Conservation (phyloP, 2,113 vertebrate genomes). For the Lutjanus erythropterus region DNA sequence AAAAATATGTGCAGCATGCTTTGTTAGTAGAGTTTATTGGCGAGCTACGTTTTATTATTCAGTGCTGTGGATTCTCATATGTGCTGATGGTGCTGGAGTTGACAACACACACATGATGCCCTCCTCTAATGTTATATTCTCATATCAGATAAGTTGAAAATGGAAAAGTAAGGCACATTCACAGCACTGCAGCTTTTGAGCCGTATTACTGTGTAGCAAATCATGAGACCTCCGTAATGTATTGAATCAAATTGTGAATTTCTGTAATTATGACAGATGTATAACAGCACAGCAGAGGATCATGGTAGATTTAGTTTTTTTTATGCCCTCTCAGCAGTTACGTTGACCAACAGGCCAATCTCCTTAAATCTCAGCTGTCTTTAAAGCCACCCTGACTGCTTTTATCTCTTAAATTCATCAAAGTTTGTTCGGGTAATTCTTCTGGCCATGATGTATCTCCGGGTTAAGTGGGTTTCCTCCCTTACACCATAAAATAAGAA, state of each 20-base stretch:
- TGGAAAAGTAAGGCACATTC: not conserved
- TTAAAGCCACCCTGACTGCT: conserved; percentile 51
- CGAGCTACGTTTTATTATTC: not conserved
- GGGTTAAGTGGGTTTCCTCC: conserved; percentile 80
- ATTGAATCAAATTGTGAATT: conserved; percentile 18
- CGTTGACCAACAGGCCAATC: conserved; percentile 66
- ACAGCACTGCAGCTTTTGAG: not conserved
- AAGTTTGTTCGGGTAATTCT: conserved; percentile 75
- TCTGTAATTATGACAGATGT: conserved; percentile 31
- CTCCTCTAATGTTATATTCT: not conserved
- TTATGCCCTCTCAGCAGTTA: conserved; percentile 60
- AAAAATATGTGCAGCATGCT: not conserved
- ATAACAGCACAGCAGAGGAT: conserved; percentile 11
- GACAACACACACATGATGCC: too few species aligned
- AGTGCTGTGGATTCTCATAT: not conserved
- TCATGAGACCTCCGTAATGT: conserved; percentile 12
- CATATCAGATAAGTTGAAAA: not conserved
- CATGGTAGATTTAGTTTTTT: conserved; percentile 46
- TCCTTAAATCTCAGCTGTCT: conserved; percentile 66
- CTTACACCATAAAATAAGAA: conserved; percentile 78
- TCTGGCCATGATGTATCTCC: conserved; percentile 71
- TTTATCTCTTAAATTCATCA: conserved; percentile 79
- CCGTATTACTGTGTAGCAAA: conserved; percentile 20
- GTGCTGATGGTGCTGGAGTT: too few species aligned
- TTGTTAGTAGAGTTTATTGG: not conserved